phyloP scores from a whole-genome alignment of 2,888 invertebrate genomes.

The Pristionchus japonicus region DNA sequence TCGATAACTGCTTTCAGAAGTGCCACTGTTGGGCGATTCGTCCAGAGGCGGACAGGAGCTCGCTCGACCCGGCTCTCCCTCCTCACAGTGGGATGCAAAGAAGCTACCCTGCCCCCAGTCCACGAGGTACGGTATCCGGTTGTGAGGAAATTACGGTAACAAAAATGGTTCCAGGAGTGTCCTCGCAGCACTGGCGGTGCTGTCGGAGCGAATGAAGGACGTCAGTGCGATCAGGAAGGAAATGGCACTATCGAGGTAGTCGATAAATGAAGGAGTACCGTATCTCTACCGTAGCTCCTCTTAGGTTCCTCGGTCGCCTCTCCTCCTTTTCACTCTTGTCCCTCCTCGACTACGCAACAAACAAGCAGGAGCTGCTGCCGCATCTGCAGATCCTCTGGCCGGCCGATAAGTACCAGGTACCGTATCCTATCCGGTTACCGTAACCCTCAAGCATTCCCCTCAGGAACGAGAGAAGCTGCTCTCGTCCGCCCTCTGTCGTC shows the following conservation, averaged over 20 bases:
- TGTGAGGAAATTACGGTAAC: background rate
- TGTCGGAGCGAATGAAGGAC: conserved; percentile 9
- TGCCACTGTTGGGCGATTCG: conserved; percentile 14
- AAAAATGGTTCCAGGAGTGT: background rate
- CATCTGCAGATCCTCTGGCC: conserved; percentile 70
- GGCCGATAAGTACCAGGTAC: conserved; percentile 60
- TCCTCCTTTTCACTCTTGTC: background rate
- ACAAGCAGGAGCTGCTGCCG: conserved; percentile 53
- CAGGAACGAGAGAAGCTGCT: background rate
- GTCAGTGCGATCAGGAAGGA: background rate
- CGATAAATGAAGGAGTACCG: background rate
- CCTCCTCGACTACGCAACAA: background rate
- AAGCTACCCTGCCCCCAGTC: background rate
- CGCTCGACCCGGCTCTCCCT: background rate
- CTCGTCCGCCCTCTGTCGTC: conserved; percentile 27
- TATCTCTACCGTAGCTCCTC: background rate
- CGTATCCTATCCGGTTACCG: background rate
- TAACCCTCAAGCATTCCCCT: background rate
- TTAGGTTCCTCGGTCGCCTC: conserved; percentile 36
- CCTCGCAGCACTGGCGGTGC: background rate
- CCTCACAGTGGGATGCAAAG: conserved; percentile 39
- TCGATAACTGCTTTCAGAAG: background rate
- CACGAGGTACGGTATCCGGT: background rate
- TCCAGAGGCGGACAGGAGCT: background rate
- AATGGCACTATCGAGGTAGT: conserved; percentile 40